Evolutionary conservation across 2,888 invertebrate genomes (phyloP), one percentile per base, ranked within the genome.

Genomic region (Teleogryllus oceanicus): DNA sequence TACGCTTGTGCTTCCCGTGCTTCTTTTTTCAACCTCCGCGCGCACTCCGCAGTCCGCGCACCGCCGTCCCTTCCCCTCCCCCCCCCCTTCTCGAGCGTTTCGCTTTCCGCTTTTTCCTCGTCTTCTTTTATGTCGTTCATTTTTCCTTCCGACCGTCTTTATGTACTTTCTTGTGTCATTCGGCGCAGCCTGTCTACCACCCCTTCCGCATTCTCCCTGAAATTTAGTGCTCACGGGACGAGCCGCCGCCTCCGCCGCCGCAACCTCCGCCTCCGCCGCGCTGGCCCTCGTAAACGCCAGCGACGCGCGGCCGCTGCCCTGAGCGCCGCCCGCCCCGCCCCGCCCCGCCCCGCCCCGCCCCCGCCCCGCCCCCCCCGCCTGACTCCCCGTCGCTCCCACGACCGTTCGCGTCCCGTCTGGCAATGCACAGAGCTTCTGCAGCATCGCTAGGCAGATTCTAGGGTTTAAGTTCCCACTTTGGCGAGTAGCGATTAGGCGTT

Each of bases 91-190:
- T 18, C 37, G 37, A 37, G 8, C 4, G 37, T 37, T 37, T 62
- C 62, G 13, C 62, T 62, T n/a, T 62, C 16, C 62, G 62, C n/a
- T 62, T 62, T 62, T 62, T 62, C 62, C 62, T 62, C 62, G 16
- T 13, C 62, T 62, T 62, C 62, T 13, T 62, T 62, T 62, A 62
- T 62, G 62, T 62, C 62, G 62, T 62, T 62, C 62, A 62, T 62
- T 62, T 62, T 62, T 62, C 16, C 62, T 16, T 62, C 16, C 62
- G 62, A 62, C 62, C 62, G 62, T 62, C 62, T 62, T 62, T 62
- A 62, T n/a, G 62, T 62, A n/a, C n/a, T 62, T 62, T 62, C 62
- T 62, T 62, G 62, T 62, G 62, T 62, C 62, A n/a, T 62, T n/a
- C 62, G 62, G 62, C n/a, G 62, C 62, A 62, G 62, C 62, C 62